Evolutionary conservation across 2,888 invertebrate species (phyloP).

Genomic region (Achlya flavicornis): DNA sequence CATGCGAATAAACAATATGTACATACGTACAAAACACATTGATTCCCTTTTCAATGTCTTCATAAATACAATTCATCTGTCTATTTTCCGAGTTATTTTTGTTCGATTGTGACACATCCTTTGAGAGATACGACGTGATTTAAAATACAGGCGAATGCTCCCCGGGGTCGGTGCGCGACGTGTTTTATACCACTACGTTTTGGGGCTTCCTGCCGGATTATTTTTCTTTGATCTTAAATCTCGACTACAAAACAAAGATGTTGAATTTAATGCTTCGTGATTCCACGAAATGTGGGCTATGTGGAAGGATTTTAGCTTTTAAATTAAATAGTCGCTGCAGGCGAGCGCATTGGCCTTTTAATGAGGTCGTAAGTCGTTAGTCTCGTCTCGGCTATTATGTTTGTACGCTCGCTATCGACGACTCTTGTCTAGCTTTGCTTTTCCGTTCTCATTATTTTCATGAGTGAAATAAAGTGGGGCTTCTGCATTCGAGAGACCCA

Average conservation of each 20-base stretch:
- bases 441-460: conserved; percentile 55
- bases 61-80: conserved; percentile 10
- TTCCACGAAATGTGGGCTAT: conserved; percentile 5
- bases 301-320: conserved; percentile 16
- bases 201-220: not conserved
- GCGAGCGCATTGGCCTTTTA: conserved; percentile 50
- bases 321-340: conserved; percentile 38
- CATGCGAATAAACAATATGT: not conserved
- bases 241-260: not conserved
- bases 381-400: conserved; percentile 41
- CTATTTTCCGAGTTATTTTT: conserved; percentile 32
- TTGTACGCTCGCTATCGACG: conserved; percentile 49
- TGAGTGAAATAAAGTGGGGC: conserved; percentile 17
- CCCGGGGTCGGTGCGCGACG: conserved; percentile 23
- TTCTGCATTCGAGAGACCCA: conserved; percentile 12
- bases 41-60: conserved; percentile 6
- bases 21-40: not conserved
- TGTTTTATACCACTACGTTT: conserved; percentile 4
- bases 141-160: conserved; percentile 40
- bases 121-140: conserved; percentile 40
- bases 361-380: conserved; percentile 54
- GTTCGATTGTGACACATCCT: conserved; percentile 39
- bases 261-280: not conserved
- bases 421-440: conserved; percentile 39
- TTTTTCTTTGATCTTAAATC: conserved; percentile 3